Evolutionary conservation across 2,888 invertebrate genomes (phyloP), one percentile per base, ranked within the genome.

Genomic region (Clitarchus hookeri): DNA sequence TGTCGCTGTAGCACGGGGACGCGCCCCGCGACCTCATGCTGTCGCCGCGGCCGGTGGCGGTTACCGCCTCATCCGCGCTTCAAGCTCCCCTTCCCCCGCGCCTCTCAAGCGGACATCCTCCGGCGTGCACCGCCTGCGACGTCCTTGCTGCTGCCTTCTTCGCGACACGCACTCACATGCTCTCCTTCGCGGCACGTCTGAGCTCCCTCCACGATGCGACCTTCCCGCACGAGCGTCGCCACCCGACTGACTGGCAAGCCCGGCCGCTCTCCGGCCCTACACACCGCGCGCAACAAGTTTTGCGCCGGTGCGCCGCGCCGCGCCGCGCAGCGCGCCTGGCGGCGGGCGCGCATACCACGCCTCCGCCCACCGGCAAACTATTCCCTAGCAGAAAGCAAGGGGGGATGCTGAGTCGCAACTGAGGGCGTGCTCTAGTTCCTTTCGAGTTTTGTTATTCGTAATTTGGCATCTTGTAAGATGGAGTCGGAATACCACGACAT

Each of bases 1-100:
- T 83, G 27, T 85, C 86, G 77, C 84, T 86, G 78, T 84, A 85
- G 12, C 83, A 84, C 26, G 84, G 80, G 44, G 84, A 84, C 84
- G 79, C 86, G 86, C 80, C 80, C 84, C 84, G 85, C 85, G 84
- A 77, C 85, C 77, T 83, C 85, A 85, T 85, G 82, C 65, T n/a
- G 79, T 19, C 82, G 53, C 65, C 27, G 65, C 44, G 65, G 23
- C 54, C 44, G 53, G 54, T 54, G 13, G 53, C 53, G 48, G 53
- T 53, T 26, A 26, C 48, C 83, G 77, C 83, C 48, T 48, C 48
- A 48, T 48, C 36, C 77, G 27, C 84, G 44, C 19, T 36, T 36
- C 2, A 36, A 36, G 36, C 36, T 36, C 36, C 36, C 4, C 36
- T 36, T 36, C 36, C 78, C 27, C 36, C 65, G 19, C 23, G 23